Percentiles rank a stretch among this genome's conserved stretches.
These are phyloP conservation scores for Hetaerina americana DNA, from an alignment of 1,140 invertebrate genomes.

Conservation along the genomic window DNA sequence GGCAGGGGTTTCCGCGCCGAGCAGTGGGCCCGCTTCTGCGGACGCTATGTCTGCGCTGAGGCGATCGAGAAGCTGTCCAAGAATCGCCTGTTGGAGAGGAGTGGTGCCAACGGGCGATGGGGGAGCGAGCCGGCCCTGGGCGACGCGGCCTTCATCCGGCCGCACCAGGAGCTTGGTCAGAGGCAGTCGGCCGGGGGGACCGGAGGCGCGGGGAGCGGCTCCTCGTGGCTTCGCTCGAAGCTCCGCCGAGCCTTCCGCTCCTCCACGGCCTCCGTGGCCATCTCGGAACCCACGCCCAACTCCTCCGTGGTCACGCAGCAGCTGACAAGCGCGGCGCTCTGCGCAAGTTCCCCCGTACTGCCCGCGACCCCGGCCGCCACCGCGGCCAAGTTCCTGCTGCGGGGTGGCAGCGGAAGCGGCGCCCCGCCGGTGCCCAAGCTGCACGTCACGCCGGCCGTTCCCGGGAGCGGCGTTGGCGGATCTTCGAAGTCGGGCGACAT, in stretches of 20 bases:
- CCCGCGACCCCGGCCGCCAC: constrained; percentile 30
- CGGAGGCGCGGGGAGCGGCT: constrained; percentile 16
- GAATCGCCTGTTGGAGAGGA: constrained; percentile 38
- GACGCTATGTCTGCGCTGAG: constrained; percentile 57
- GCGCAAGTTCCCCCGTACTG: constrained; percentile 44
- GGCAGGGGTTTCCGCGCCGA: constrained; percentile 55
- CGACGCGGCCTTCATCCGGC: constrained; percentile 20
- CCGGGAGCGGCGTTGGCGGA: background rate
- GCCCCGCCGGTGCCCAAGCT: constrained; percentile 35
- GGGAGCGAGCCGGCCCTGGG: constrained; percentile 39
- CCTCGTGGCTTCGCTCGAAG: constrained; percentile 37
- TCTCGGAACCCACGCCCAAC: constrained; percentile 17
- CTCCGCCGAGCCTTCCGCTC: constrained; percentile 39
- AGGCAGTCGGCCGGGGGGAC: background rate
- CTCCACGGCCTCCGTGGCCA: constrained; percentile 4
- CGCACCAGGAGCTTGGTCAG: background rate
- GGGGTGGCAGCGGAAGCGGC: constrained; percentile 38
- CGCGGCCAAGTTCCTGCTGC: constrained; percentile 38
- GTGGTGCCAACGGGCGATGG: constrained; percentile 32
- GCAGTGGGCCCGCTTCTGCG: constrained; percentile 68
- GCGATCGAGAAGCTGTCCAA: constrained; percentile 56
- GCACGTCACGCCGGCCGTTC: constrained; percentile 26
- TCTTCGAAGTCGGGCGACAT: background rate
- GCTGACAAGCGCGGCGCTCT: constrained; percentile 44
- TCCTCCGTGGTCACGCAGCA: constrained; percentile 39